Percentiles rank a stretch among this genome's conserved stretches.
Evolutionary conservation across 2,113 vertebrate genomes (phyloP).

Genomic region (Cavia aperea): DNA sequence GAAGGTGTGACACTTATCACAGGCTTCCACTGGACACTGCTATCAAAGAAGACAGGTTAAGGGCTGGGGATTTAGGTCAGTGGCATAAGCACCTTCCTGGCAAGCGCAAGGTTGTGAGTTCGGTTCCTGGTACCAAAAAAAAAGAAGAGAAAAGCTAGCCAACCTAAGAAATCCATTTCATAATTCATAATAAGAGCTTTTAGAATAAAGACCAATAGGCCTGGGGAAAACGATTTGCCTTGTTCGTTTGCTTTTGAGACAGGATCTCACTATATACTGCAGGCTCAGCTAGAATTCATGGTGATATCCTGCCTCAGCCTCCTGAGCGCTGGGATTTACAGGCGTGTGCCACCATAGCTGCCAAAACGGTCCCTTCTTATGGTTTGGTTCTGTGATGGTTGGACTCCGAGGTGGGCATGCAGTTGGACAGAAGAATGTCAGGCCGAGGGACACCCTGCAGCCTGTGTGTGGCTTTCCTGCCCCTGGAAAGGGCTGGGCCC

Average conservation of each 20-base stretch:
- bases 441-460: not conserved
- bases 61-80: too few species aligned
- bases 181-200: not conserved
- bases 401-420: not conserved
- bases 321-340: not conserved
- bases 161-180: not conserved
- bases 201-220: not conserved
- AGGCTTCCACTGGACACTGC: too few species aligned
- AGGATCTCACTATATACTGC: not conserved
- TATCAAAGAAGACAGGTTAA: not conserved
- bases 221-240: not conserved
- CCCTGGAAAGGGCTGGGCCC: not conserved
- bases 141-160: not conserved
- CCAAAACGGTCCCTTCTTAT: not conserved
- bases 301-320: not conserved
- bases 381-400: not conserved
- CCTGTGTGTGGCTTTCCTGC: not conserved
- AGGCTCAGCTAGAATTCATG: not conserved
- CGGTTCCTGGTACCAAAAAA: too few species aligned
- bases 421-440: not conserved
- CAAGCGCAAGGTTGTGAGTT: too few species aligned
- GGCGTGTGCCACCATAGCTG: not conserved
- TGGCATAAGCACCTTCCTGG: too few species aligned
- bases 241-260: not conserved
- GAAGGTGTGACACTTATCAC: not conserved